These are phyloP conservation scores for Tursiops truncatus DNA, from an alignment of 2,113 vertebrate species.

Conservation along the genomic window DNA sequence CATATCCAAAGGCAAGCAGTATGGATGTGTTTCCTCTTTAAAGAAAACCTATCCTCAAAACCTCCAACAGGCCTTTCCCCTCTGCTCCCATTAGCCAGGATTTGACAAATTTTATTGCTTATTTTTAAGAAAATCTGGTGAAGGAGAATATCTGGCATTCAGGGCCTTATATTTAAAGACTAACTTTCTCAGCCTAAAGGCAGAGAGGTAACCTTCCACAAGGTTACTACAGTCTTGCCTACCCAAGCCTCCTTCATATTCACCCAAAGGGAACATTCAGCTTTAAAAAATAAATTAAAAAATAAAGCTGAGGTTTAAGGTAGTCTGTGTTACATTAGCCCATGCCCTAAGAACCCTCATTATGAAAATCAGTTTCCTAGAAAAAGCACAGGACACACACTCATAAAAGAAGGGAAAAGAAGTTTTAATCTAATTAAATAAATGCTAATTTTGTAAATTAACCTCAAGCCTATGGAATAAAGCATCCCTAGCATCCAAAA, in stretches of 20 bases:
- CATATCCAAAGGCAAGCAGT: neutral
- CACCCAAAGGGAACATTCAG: neutral
- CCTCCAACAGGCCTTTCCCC: neutral
- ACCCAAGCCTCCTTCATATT: neutral
- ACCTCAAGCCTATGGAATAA: neutral
- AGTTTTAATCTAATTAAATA: neutral
- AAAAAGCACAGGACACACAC: neutral
- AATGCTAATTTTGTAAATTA: neutral
- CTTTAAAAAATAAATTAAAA: neutral
- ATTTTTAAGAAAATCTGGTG: neutral
- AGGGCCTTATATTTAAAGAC: neutral
- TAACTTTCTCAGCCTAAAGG: neutral
- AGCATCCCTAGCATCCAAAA: neutral
- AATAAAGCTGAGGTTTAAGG: neutral
- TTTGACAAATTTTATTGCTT: neutral
- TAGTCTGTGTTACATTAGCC: neutral
- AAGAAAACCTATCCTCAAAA: neutral
- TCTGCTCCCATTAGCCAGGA: neutral
- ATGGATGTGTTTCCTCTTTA: neutral
- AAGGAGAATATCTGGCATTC: neutral
- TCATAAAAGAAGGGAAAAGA: neutral
- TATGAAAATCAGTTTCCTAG: slow-evolving; percentile 33
- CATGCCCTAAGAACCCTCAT: neutral
- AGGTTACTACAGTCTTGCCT: neutral
- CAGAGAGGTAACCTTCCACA: neutral